Evolutionary conservation across 2,797 vertebrate species (phyloP), one percentile per base, ranked within the genome.

Genomic region (Megaceryle alcyon): DNA sequence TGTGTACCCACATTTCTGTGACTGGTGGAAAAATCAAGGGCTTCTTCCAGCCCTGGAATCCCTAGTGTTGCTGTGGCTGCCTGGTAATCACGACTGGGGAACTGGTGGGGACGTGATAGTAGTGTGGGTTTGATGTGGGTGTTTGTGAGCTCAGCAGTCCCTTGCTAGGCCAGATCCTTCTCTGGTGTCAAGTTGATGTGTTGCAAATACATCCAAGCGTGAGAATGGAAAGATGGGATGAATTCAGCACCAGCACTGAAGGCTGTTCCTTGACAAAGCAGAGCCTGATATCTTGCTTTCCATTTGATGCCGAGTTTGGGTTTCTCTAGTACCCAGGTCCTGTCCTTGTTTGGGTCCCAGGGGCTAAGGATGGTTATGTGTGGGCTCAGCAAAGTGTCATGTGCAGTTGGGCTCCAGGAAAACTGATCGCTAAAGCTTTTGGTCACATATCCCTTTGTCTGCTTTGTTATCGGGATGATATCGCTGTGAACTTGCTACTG

Each of bases 161-260:
- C 14, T 44, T 69, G 56, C 57, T 28, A 3, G 35, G 53, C 63
- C 54, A 49, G 28, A n/a, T 79, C 41, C 14, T 29, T 35, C 72
- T 65, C 33, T 72, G 70, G 17, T 72, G 54, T 78, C 54, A 79
- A 37, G 41, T 0, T 26, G 44, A 9, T 0, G 0, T 0, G 0
- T 29, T 29, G 46, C 44, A 63, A 79, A 22, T 37, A n/a, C 0
- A 0, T 48, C 31, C 0, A 0, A 56, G n/a, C 0, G 1, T 46
- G 37, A 12, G 37, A 41, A 41, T 79, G 53, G 66, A 65, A 84
- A 31, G 35, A 18, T 53, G 51, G 57, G 35, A 31, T 65, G 57
- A 68, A 35, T 64, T 81, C 57, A 79, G 33, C 37, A 31, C 17
- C 31, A 20, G 14, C 4, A 3, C 39, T 61, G 59, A 23, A 82